Conservation (phyloP, 2,797 vertebrate genomes). For the Peromyscus attwateri region DNA sequence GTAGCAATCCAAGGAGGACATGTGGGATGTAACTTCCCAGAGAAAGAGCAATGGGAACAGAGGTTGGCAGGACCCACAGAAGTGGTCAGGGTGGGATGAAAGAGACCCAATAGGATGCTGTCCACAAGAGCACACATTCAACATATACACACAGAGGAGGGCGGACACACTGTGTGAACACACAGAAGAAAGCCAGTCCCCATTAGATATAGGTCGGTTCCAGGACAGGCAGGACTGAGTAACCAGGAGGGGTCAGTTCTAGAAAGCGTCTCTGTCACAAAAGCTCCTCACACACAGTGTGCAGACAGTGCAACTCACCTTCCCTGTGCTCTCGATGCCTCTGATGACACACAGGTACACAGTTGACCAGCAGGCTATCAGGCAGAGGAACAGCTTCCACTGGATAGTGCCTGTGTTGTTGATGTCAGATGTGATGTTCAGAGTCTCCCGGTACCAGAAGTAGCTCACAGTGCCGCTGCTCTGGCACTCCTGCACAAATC, state of each 20-base stretch:
- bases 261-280: not conserved
- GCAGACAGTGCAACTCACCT: slow-evolving; percentile 87
- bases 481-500: slow-evolving; percentile 90
- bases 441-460: slow-evolving; percentile 95
- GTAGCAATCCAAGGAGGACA: not conserved
- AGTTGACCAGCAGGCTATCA: slow-evolving; percentile 90
- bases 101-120: not conserved
- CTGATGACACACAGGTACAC: slow-evolving; percentile 94
- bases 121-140: not conserved
- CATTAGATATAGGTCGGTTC: too few species aligned
- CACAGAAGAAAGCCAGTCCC: not conserved
- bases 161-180: not conserved
- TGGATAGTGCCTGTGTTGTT: slow-evolving; percentile 87
- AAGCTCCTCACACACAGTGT: too few species aligned
- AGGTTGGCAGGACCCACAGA: not conserved
- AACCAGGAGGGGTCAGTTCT: not conserved
- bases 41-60: not conserved
- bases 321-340: slow-evolving; percentile 94
- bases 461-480: slow-evolving; percentile 92
- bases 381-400: slow-evolving; percentile 92
- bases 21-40: not conserved
- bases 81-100: not conserved
- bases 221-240: not conserved
- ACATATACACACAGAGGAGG: not conserved
- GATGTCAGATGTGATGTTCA: slow-evolving; percentile 92